Conservation (phyloP, 53 echinoderm and acorn worm genomes). For the Arbacia lixula region DNA sequence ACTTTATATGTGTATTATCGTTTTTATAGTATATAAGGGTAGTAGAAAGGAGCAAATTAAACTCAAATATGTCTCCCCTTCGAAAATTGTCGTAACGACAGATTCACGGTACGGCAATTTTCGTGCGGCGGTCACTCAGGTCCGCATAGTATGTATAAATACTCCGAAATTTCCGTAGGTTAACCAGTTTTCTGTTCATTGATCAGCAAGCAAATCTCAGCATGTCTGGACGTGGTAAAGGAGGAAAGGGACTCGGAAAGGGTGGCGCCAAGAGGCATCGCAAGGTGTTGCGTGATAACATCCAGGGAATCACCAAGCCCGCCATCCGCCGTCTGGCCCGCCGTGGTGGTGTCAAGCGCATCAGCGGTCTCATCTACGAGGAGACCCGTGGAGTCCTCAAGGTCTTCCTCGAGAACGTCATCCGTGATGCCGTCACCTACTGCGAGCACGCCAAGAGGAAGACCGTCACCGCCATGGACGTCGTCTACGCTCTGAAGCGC, state of each 20-base stretch:
- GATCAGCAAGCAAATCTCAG: background rate
- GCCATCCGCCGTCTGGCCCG: slow-evolving; percentile 95
- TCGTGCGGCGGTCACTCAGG: slow-evolving; percentile 8
- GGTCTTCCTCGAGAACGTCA: slow-evolving; percentile 80
- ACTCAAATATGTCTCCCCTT: background rate
- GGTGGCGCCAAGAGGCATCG: slow-evolving; percentile 98
- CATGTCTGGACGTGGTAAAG: slow-evolving; percentile 94
- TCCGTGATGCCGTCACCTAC: slow-evolving; percentile 89
- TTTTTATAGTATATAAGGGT: background rate
- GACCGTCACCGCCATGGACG: slow-evolving; percentile 98
- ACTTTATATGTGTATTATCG: background rate
- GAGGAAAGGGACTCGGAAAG: slow-evolving; percentile 98
- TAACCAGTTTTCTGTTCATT: background rate
- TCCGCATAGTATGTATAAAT: slow-evolving; percentile 33
- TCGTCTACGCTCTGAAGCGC: slow-evolving; percentile 96
- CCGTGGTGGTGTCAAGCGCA: slow-evolving; percentile 96
- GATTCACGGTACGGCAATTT: background rate
- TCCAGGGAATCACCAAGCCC: slow-evolving; percentile 99
- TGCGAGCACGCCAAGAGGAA: slow-evolving; percentile 85
- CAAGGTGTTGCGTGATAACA: slow-evolving; percentile 96
- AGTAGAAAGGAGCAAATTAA: background rate
- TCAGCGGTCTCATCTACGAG: slow-evolving; percentile 94
- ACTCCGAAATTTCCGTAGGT: background rate
- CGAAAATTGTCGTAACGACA: background rate
- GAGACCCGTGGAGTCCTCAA: slow-evolving; percentile 97